Evolutionary conservation across 2,888 invertebrate species (phyloP), one percentile per base, ranked within the genome.

Genomic region (Himalopsyche japonica): DNA sequence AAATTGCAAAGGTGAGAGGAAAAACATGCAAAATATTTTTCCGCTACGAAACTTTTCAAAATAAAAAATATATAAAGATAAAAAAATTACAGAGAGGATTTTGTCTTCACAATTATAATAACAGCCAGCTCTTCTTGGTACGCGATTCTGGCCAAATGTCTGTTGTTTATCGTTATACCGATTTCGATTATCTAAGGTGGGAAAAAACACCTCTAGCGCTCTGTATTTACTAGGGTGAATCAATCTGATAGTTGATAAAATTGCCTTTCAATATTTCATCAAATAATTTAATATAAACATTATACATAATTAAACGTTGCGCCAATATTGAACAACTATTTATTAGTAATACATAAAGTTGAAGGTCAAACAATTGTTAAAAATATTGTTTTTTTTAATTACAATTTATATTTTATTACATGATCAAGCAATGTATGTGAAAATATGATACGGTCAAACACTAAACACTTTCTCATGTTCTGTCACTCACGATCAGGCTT

Each of bases 151-250:
- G 81, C 84, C 82, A 85, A 85, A 83, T 83, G 82, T 78, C 57
- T 49, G 70, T 81, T 85, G 80, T 85, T 85, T 85, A 85, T 85
- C 57, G 80, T 78, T 81, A 64, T 83, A 83, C 80, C 82, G 85
- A 81, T 82, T 85, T 85, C 85, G 85, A 85, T 85, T 85, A 85
- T 85, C 85, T 80, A 77, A 80, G 78, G 76, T 49, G 85, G 82
- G 79, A 85, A 82, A 84, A 84, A 84, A 80, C 70, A 82, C 82
- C 79, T 82, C 43, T n/a, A 34, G 32, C 76, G 32, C 34, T 76
- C 76, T 76, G 34, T 76, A 76, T 76, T 76, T 76, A 30, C 34
- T 76, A 5, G 57, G 57, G 57, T 49, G 24, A 10, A 4, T 57
- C 57, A 57, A 57, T 20, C 15, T 12, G 2, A 15, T 43, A 15